These are phyloP conservation scores for Beris chalybata DNA, from an alignment of 2,888 invertebrate genomes.

Conservation along the genomic window DNA sequence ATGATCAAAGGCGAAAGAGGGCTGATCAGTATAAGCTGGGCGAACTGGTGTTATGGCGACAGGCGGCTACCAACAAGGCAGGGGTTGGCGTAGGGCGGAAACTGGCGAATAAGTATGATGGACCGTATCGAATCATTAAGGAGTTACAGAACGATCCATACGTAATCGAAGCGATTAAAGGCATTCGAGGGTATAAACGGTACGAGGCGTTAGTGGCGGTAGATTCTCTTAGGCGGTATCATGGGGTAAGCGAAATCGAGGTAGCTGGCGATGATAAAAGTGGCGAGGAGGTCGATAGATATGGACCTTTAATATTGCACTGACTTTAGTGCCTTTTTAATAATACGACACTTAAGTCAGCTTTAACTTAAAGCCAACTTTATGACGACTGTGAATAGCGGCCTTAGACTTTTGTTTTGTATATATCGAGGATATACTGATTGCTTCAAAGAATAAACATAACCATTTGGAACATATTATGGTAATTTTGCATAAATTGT, in stretches of 20 bases:
- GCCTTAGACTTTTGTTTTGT: no score
- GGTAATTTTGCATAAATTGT: no score
- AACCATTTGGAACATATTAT: no score
- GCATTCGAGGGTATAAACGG: conserved; percentile 1
- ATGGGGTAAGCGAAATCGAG: not conserved
- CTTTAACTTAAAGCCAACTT: no score
- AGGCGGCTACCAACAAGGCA: not conserved
- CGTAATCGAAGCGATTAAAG: conserved; percentile 2
- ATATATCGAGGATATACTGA: no score
- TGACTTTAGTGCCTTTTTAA: no score
- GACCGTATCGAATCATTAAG: conserved; percentile 2
- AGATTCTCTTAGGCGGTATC: conserved; percentile 2
- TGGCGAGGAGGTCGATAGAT: conserved; percentile 6
- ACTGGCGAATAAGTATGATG: conserved; percentile 6
- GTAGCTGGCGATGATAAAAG: not conserved
- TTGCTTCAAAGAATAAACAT: no score
- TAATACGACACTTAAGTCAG: no score
- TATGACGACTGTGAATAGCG: no score
- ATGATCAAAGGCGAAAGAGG: conserved; percentile 3
- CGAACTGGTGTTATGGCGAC: conserved; percentile 7
- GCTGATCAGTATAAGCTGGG: not conserved
- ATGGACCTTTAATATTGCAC: no score
- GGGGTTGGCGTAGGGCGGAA: not conserved
- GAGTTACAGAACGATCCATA: not conserved
- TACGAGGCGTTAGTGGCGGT: conserved; percentile 7